phyloP scores from a whole-genome alignment of 2,888 invertebrate genomes.

The Thera obeliscata region DNA sequence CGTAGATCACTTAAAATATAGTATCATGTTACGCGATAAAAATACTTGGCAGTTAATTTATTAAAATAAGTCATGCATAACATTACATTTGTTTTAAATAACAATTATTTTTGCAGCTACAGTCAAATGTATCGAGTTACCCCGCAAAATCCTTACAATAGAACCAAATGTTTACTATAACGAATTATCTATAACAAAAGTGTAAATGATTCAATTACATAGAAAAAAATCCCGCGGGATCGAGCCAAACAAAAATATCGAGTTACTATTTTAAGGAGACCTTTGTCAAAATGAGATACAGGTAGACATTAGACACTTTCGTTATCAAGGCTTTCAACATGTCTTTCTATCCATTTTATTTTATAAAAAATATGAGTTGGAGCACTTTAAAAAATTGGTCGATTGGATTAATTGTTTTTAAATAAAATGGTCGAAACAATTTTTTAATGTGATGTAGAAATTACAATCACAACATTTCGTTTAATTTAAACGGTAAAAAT shows the following conservation, averaged over 20 bases:
- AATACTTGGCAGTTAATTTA: too few relatives aligned
- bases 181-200: conserved; percentile 74
- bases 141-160: conserved; percentile 60
- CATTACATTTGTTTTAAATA: too few relatives aligned
- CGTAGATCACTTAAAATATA: too few relatives aligned
- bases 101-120: not conserved
- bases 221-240: conserved; percentile 52
- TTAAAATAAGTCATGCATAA: too few relatives aligned
- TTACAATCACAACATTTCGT: too few relatives aligned
- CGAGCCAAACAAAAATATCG: conserved; percentile 71
- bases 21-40: too few relatives aligned
- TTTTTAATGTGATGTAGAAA: too few relatives aligned
- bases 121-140: conserved; percentile 49
- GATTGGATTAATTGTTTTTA: not conserved
- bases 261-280: conserved; percentile 57
- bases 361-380: conserved; percentile 9
- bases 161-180: conserved; percentile 77
- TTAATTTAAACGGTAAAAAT: too few relatives aligned
- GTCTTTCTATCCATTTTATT: conserved; percentile 15
- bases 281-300: conserved; percentile 37
- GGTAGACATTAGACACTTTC: conserved; percentile 43
- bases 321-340: conserved; percentile 33
- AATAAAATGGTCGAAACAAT: not conserved
- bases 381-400: not conserved
- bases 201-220: conserved; percentile 61